phyloP scores from a whole-genome alignment of 1,140 invertebrate species.

The Drosophila lacertosa region DNA sequence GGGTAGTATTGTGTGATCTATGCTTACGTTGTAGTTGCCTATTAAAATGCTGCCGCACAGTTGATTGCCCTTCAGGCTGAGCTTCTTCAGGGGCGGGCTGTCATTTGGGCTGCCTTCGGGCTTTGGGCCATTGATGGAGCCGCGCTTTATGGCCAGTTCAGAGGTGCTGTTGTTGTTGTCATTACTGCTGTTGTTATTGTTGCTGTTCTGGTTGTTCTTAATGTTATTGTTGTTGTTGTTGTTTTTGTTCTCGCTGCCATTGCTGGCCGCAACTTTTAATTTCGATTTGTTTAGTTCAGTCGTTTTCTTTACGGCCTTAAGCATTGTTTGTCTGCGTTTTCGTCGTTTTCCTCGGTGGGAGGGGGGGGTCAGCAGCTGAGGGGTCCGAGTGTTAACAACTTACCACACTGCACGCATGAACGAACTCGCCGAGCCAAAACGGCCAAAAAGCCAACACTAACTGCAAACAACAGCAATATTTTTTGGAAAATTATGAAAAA shows the following conservation, averaged over 20 bases:
- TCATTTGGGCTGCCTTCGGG: conserved; percentile 24
- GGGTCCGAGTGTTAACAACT: conserved; percentile 40
- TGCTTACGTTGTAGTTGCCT: conserved; percentile 91
- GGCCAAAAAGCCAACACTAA: conserved; percentile 5
- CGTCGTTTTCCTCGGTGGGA: conserved; percentile 10
- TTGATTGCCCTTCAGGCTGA: conserved; percentile 90
- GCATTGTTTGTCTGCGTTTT: conserved; percentile 65
- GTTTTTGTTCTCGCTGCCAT: conserved; percentile 16
- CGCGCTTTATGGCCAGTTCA: conserved; percentile 41
- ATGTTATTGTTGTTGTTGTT: conserved; percentile 11
- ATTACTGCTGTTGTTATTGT: neutral
- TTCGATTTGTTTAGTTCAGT: conserved; percentile 72
- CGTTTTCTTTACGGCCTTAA: conserved; percentile 74
- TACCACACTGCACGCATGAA: conserved; percentile 51
- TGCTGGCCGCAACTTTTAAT: conserved; percentile 65
- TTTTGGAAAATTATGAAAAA: neutral
- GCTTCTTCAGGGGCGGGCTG: conserved; percentile 86
- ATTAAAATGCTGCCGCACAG: conserved; percentile 92
- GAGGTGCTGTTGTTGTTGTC: conserved; percentile 20
- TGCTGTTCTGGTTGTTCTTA: conserved; percentile 18
- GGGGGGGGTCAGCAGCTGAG: conserved; percentile 3
- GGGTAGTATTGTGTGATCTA: neutral
- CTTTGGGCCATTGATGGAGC: conserved; percentile 23
- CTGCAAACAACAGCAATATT: conserved; percentile 4
- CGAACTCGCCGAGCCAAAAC: conserved; percentile 22